Evolutionary conservation across 2,888 invertebrate genomes (phyloP), one percentile per base, ranked within the genome.

Genomic region (Odontomyia ornata): DNA sequence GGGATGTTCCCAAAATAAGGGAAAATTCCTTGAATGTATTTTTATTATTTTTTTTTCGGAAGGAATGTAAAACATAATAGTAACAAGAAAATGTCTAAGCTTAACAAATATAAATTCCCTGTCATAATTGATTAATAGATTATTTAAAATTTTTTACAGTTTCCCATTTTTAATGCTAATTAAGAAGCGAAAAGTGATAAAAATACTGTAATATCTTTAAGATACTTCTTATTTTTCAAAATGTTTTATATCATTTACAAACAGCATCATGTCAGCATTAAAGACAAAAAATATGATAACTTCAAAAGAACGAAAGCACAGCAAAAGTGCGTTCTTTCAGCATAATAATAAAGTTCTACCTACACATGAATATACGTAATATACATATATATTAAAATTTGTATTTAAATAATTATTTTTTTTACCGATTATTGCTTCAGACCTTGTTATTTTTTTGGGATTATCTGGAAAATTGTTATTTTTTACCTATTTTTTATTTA

Each of bases 291-390:
- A 36, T 5, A 9, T 36, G 18, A 13, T 9, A 52, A 52, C 52
- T 52, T 52, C 52, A 52, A 52, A n/a, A 18, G 52, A 52, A 52
- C 13, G 13, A 52, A 52, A 52, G 52, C 52, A 52, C 52, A 52
- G 15, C 52, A 15, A 52, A 52, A 52, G 4, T 52, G 52, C n/a
- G 36, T 36, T 36, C 36, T 36, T 36, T 18, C 52, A 52, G 18
- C 15, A 52, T 13, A 52, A 52, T n/a, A 52, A 52, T 15, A 52
- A 52, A 52, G 13, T 52, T n/a, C 4, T 18, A 52, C 15, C 52
- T 52, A n/a, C 52, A 52, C 52, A 36, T 36, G 36, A 36, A 36
- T 36, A 36, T 36, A 36, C 36, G 36, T 36, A 36, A 36, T 36
- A 36, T 5, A 36, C 9, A 5, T 9, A 36, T 36, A 5, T 36